Percentiles rank a stretch among this genome's conserved stretches.
phyloP scores from a whole-genome alignment of 2,113 vertebrate species.

The Mus pahari region DNA sequence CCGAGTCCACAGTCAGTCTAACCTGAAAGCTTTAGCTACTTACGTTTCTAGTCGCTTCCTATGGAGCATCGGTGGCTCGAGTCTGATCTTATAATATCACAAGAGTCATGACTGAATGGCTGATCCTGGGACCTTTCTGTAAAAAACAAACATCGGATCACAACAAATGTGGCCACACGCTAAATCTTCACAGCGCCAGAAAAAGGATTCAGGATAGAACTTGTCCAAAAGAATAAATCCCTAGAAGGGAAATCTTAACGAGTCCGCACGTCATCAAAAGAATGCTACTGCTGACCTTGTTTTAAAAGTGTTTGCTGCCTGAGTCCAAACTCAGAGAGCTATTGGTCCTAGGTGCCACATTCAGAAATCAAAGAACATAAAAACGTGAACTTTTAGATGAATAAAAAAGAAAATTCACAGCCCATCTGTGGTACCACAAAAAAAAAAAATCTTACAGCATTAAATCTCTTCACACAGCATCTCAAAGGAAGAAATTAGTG shows the following conservation, averaged over 20 bases:
- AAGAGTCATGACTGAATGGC: constrained; percentile 55
- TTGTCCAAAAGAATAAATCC: constrained; percentile 82
- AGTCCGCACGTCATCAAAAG: constrained; percentile 64
- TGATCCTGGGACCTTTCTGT: constrained; percentile 59
- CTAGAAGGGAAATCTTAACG: constrained; percentile 77
- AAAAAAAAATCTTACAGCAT: background rate
- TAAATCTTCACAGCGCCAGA: constrained; percentile 81
- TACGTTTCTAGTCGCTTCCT: background rate
- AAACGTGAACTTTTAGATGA: background rate
- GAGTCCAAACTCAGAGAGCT: constrained; percentile 54
- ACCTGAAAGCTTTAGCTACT: constrained; percentile 41
- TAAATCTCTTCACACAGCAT: constrained; percentile 22
- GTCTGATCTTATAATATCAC: constrained; percentile 23
- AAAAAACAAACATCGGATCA: constrained; percentile 59
- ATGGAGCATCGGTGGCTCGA: constrained; percentile 12
- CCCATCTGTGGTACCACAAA: constrained; percentile 23
- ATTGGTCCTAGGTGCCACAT: constrained; percentile 26
- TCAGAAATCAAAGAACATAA: background rate
- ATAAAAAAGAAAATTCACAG: constrained; percentile 42
- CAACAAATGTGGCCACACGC: constrained; percentile 84
- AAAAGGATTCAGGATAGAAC: constrained; percentile 84
- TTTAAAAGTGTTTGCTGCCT: constrained; percentile 9
- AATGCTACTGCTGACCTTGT: constrained; percentile 74
- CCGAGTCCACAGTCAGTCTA: background rate
- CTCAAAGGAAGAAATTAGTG: background rate